Percentiles rank a stretch among this genome's conserved stretches.
phyloP scores from a whole-genome alignment of 2,888 invertebrate genomes.

The Leucophenga montana region DNA sequence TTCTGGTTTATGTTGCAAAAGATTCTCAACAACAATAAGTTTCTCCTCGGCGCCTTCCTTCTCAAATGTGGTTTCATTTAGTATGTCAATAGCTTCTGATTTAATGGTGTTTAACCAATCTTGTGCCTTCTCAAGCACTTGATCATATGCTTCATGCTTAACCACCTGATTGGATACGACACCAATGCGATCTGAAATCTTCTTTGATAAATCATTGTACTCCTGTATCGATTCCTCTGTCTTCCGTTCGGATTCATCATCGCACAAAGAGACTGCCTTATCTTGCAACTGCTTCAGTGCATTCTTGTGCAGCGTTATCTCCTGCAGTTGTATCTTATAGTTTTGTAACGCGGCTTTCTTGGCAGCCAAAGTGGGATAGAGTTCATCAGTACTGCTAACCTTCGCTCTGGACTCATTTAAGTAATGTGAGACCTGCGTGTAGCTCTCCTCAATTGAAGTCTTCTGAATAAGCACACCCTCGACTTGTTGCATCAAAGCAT shows the following conservation, averaged over 20 bases:
- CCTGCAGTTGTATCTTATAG: constrained; percentile 86
- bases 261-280: constrained; percentile 84
- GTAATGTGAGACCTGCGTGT: constrained; percentile 91
- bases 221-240: constrained; percentile 82
- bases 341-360: constrained; percentile 91
- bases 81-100: constrained; percentile 84
- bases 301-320: constrained; percentile 88
- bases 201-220: constrained; percentile 80
- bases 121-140: constrained; percentile 85
- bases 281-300: constrained; percentile 88
- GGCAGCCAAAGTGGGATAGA: constrained; percentile 87
- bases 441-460: constrained; percentile 94
- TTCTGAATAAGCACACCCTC: constrained; percentile 92
- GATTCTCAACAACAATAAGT: constrained; percentile 82
- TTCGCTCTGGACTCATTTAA: constrained; percentile 85
- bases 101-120: constrained; percentile 87
- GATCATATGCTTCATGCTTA: constrained; percentile 88
- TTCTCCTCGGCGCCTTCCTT: constrained; percentile 86
- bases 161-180: constrained; percentile 81
- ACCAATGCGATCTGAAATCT: constrained; percentile 80
- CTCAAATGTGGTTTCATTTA: constrained; percentile 85
- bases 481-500: constrained; percentile 87
- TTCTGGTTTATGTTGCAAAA: constrained; percentile 82
- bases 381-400: constrained; percentile 80
- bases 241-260: constrained; percentile 85